Conservation (phyloP, 2,888 invertebrate genomes). For the Scaptomyza reducta region DNA sequence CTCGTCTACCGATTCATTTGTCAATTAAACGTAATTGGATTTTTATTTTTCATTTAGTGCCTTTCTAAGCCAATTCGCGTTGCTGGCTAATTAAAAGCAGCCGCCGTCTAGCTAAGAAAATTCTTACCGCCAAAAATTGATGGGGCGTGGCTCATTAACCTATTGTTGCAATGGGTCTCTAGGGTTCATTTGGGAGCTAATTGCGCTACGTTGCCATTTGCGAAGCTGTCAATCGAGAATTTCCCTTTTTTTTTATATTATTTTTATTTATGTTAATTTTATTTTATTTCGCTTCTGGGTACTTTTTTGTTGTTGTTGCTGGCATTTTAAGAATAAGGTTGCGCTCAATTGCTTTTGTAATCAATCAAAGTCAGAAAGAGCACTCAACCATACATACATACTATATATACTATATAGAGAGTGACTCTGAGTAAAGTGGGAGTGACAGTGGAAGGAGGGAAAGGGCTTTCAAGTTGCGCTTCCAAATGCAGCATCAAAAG, state of each 20-base stretch:
- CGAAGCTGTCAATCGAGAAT: conserved; percentile 64
- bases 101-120: conserved; percentile 35
- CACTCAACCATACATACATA: conserved; percentile 13
- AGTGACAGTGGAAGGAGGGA: background rate
- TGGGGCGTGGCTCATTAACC: conserved; percentile 57
- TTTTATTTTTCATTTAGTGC: conserved; percentile 63
- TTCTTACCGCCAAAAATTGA: conserved; percentile 41
- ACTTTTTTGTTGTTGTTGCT: conserved; percentile 13
- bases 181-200: conserved; percentile 45
- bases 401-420: background rate
- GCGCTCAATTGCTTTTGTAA: conserved; percentile 75
- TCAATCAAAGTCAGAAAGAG: conserved; percentile 68
- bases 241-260: conserved; percentile 30
- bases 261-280: conserved; percentile 72
- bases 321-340: conserved; percentile 44
- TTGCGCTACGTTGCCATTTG: conserved; percentile 46
- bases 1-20: conserved; percentile 50
- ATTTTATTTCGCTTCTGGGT: conserved; percentile 24
- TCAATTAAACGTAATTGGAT: conserved; percentile 69
- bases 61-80: conserved; percentile 18
- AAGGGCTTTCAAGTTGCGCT: conserved; percentile 22
- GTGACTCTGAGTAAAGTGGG: background rate
- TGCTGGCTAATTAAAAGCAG: conserved; percentile 62
- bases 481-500: conserved; percentile 25
- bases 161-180: conserved; percentile 25